Evolutionary conservation across 2,888 invertebrate species (phyloP), one percentile per base, ranked within the genome.

Genomic region (Odontocolon sp.): DNA sequence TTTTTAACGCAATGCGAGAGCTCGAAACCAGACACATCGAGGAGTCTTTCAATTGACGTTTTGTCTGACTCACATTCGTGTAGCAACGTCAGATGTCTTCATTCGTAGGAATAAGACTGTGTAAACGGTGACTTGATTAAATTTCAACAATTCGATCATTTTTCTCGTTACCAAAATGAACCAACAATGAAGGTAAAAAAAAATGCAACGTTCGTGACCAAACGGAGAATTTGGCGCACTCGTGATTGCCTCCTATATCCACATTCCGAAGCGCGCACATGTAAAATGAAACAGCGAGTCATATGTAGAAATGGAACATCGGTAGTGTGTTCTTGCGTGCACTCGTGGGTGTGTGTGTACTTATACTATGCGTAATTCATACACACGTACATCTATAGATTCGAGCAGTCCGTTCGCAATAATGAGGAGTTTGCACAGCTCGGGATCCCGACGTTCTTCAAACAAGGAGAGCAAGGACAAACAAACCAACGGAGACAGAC

Each of bases 391-490:
- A 52, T 71, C 26, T 54, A 71, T 54, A 64, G 56, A 45, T 26
- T 56, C 31, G 9, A 64, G 18, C 45, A 71, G 66, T 50, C 82
- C 82, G 86, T 86, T 87, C 84, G 86, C 85, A 87, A 88, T 89
- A 87, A 88, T 87, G 88, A 88, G 88, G 86, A 88, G 89, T 88
- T 89, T 89, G 87, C 88, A 87, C 87, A 87, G 86, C 85, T 87
- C 85, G 85, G 87, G 86, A 85, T 84, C 84, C 85, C 84, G 85
- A 86, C 86, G 86, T 88, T 88, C 88, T 87, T 89, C 89, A 89
- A 89, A 89, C 88, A 89, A 83, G 84, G 85, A 85, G 85, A 87
- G 86, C 86, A 85, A 86, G 85, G 84, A 85, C 86, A 88, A 88
- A 88, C 87, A 88, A 81, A 80, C 86, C 61, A 61, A 33, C 47